Conservation (phyloP, 2,797 vertebrate species). For the Emydoidea blandingii region DNA sequence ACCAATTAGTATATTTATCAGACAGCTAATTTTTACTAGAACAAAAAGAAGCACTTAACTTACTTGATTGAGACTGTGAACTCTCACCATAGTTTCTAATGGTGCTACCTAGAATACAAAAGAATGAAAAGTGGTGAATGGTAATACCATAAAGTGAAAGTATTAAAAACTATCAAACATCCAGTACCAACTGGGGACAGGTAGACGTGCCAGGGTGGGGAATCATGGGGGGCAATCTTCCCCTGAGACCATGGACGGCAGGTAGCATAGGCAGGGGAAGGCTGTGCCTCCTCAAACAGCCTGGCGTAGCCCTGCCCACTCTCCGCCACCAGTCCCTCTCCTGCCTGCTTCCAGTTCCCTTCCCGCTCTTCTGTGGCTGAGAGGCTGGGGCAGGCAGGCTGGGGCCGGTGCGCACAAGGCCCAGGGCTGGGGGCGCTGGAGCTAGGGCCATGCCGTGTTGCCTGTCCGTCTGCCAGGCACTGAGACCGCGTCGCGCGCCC, state of each 20-base stretch:
- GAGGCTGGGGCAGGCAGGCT: no score
- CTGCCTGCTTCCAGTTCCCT: no score
- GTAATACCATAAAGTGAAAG: not conserved
- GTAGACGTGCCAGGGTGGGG: not conserved
- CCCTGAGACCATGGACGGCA: not conserved
- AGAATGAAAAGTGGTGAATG: not conserved
- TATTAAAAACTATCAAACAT: not conserved
- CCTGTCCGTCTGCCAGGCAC: no score
- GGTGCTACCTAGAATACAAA: not conserved
- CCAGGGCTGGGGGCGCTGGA: no score
- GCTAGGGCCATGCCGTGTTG: no score
- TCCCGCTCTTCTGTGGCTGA: no score
- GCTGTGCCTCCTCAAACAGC: no score
- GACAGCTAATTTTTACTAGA: not conserved
- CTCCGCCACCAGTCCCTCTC: no score
- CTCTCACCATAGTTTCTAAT: not conserved
- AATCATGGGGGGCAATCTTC: not conserved
- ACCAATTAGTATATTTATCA: not conserved
- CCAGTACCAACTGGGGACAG: not conserved
- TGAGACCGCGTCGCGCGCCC: no score
- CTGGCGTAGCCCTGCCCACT: rapidly evolving
- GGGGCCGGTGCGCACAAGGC: no score
- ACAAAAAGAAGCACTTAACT: not conserved
- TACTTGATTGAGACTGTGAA: not conserved
- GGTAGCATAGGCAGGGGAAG: no score